Conservation (phyloP, 23 tunicate genomes). For the Aplidium turbinatum region DNA sequence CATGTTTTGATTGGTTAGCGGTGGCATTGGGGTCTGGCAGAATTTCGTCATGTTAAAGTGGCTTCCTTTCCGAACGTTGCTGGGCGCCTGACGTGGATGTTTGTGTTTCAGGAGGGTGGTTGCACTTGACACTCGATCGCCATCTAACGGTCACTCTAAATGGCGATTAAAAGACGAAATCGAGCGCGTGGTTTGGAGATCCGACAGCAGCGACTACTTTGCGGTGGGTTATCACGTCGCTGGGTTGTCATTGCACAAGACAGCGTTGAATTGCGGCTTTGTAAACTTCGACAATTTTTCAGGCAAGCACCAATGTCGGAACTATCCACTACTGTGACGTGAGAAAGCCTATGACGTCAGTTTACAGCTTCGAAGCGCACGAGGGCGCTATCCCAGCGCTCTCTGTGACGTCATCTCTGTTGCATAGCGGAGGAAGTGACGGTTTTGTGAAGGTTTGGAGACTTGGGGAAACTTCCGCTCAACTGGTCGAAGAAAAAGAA, state of each 20-base stretch:
- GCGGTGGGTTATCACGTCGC: no score
- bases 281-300: neutral
- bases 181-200: slow-evolving; percentile 66
- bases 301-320: slow-evolving; percentile 66
- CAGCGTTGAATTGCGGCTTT: neutral
- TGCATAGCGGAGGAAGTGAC: slow-evolving; percentile 66
- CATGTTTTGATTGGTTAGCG: neutral
- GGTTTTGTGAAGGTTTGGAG: slow-evolving; percentile 63
- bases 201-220: slow-evolving; percentile 35
- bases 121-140: slow-evolving; percentile 19
- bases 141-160: slow-evolving; percentile 25
- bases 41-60: neutral
- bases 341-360: slow-evolving; percentile 30
- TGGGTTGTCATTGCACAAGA: no score
- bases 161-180: slow-evolving; percentile 63
- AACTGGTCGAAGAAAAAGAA: slow-evolving; percentile 20
- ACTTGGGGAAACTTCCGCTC: slow-evolving; percentile 1
- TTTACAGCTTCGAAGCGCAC: slow-evolving; percentile 64
- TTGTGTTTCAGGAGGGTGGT: slow-evolving; percentile 10
- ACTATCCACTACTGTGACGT: slow-evolving; percentile 46
- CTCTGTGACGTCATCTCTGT: slow-evolving; percentile 19
- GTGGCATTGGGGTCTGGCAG: neutral
- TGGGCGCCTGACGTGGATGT: no score
- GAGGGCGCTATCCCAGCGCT: slow-evolving; percentile 60
- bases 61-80: neutral